phyloP scores from a whole-genome alignment of 2,888 invertebrate species.

The Brachynemurus nebulosus region DNA sequence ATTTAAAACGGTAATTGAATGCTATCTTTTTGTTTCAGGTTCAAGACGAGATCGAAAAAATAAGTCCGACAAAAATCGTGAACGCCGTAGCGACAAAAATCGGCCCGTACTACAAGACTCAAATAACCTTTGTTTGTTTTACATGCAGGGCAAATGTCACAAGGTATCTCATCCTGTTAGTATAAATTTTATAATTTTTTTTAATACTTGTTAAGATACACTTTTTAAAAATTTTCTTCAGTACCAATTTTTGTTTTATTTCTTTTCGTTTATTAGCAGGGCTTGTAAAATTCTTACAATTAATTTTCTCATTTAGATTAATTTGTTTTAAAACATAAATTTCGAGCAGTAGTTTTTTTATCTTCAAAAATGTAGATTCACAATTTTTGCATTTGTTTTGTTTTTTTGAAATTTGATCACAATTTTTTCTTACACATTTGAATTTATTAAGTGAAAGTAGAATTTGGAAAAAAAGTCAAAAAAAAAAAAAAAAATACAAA shows the following conservation, averaged over 20 bases:
- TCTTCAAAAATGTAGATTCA: too few relatives aligned
- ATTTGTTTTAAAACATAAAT: too few relatives aligned
- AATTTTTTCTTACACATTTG: too few relatives aligned
- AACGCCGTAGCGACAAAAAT: slow-evolving; percentile 37
- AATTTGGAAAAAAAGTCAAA: too few relatives aligned
- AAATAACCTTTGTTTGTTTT: slow-evolving; percentile 68
- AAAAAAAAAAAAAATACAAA: too few relatives aligned
- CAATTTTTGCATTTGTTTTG: too few relatives aligned
- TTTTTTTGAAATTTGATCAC: too few relatives aligned
- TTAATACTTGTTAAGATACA: background rate
- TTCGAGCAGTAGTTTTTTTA: slow-evolving; percentile 3
- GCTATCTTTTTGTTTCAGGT: slow-evolving; percentile 4
- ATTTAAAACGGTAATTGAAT: too few relatives aligned
- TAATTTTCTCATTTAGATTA: slow-evolving; percentile 7
- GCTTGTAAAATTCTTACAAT: slow-evolving; percentile 6
- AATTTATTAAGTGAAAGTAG: too few relatives aligned
- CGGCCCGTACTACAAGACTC: slow-evolving; percentile 43
- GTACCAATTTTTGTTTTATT: slow-evolving; percentile 2
- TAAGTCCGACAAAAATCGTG: slow-evolving; percentile 25
- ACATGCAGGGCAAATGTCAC: slow-evolving; percentile 79
- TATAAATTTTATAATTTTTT: background rate
- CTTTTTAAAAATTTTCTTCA: background rate
- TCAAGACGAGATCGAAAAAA: slow-evolving; percentile 14
- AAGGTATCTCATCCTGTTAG: slow-evolving; percentile 31
- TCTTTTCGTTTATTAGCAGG: slow-evolving; percentile 6